Evolutionary conservation across 2,113 vertebrate species (phyloP), one percentile per base, ranked within the genome.

Genomic region (Abramis brama): DNA sequence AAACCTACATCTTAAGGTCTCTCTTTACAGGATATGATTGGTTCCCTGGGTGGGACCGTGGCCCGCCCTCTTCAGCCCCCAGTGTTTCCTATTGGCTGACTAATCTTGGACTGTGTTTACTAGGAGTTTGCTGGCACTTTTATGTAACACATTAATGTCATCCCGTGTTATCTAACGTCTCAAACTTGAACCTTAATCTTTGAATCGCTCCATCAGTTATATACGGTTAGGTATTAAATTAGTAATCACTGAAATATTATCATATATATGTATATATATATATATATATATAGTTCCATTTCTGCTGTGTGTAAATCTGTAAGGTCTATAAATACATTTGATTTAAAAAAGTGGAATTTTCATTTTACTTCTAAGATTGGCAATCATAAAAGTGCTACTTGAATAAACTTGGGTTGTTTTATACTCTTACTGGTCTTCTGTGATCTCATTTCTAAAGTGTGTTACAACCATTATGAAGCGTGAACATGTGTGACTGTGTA

Each of bases 11-110:
- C 45, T 50, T 66, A 25, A 19, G 91, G 8, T 84, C 88, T 91
- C 74, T 77, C 86, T 90, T 71, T 27, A 75, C 79, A 95, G 94
- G 74, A 82, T 87, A 91, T 78, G 23, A 6, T 86, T 94, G 94
- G 92, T 45, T 88, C 39, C 94, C 92, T 0, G 91, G 92, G 8
- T 92, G 90, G 92, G 91, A 92, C 60, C 59, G 70, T 23, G 77
- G 30, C 59, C 86, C 90, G 0, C 64, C 86, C 13, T 89, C 81
- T 84, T 82, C 89, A 71, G 52, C 88, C 36, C 27, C 74, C 57
- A 33, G 5, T 6, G 1, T 59, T 21, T 85, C 57, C 13, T 21
- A 60, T 57, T 87, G 83, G 88, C 47, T 60, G 79, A 68, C 27
- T 19, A 73, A 60, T 76, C 33, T 76, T 23, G 47, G 80, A 75